Conservation (phyloP, 1,140 invertebrate genomes). For the Drosophila varians region DNA sequence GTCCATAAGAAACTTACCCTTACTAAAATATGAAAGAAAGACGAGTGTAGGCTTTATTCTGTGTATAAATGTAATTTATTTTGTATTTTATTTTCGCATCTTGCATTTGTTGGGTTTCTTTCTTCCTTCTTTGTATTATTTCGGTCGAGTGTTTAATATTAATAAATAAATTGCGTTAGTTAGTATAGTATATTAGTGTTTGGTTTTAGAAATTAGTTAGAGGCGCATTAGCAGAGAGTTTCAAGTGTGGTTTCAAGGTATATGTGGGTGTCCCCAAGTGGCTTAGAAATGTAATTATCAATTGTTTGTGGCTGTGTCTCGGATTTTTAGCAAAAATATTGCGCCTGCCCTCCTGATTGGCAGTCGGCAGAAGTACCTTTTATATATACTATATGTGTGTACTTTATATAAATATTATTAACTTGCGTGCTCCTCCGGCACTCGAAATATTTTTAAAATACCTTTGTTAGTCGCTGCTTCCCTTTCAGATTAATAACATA, state of each 20-base stretch:
- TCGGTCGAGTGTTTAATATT: slow-evolving; percentile 53
- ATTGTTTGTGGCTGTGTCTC: slow-evolving; percentile 15
- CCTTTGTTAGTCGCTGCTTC: slow-evolving; percentile 11
- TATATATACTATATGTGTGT: slow-evolving; percentile 23
- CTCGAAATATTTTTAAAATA: slow-evolving; percentile 57
- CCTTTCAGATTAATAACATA: slow-evolving; percentile 40
- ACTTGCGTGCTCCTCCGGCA: slow-evolving; percentile 42
- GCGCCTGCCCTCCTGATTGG: slow-evolving; percentile 39
- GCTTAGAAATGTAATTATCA: slow-evolving; percentile 12
- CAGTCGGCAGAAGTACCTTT: too few relatives aligned
- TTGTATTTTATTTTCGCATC: slow-evolving; percentile 19
- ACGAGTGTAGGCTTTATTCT: neutral
- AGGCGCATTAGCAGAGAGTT: slow-evolving; percentile 58
- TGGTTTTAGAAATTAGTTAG: slow-evolving; percentile 53
- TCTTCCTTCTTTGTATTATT: slow-evolving; percentile 11
- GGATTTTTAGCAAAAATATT: slow-evolving; percentile 48
- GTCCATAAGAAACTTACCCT: too few relatives aligned
- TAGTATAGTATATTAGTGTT: slow-evolving; percentile 60
- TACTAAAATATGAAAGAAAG: too few relatives aligned
- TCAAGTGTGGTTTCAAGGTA: too few relatives aligned
- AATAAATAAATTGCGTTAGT: slow-evolving; percentile 58
- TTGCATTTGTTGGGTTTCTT: slow-evolving; percentile 9
- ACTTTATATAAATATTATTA: slow-evolving; percentile 50
- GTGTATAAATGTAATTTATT: slow-evolving; percentile 57
- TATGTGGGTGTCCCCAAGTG: too few relatives aligned